phyloP scores from a whole-genome alignment of 2,888 invertebrate genomes.

The Papilio gigon region DNA sequence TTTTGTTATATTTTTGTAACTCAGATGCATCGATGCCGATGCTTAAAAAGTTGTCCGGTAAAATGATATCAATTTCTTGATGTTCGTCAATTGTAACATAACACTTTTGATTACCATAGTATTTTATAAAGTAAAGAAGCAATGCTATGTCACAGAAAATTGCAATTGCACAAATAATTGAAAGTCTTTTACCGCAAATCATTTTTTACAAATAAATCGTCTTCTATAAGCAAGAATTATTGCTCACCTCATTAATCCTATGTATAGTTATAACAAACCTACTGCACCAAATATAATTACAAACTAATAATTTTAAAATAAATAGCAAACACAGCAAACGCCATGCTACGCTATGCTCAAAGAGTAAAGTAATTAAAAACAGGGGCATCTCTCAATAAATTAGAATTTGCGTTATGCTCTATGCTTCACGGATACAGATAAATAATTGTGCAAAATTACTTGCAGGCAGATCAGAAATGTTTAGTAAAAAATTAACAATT shows the following conservation, averaged over 20 bases:
- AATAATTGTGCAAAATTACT: no score
- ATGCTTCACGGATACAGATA: no score
- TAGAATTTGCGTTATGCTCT: no score
- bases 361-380: neutral
- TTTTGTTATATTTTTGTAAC: conserved; percentile 61
- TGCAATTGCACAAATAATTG: conserved; percentile 64
- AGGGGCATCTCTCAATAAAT: no score
- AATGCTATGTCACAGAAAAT: conserved; percentile 67
- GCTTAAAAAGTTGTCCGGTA: conserved; percentile 81
- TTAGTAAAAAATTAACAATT: no score
- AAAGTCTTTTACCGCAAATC: conserved; percentile 71
- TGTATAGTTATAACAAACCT: neutral
- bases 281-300: neutral
- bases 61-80: conserved; percentile 55
- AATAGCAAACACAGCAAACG: neutral
- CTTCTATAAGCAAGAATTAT: conserved; percentile 10
- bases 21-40: conserved; percentile 81
- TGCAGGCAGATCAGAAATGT: no score
- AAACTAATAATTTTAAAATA: neutral
- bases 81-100: conserved; percentile 65
- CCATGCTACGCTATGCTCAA: no score
- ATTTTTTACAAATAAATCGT: conserved; percentile 51
- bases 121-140: conserved; percentile 66
- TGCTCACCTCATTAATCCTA: conserved; percentile 4
- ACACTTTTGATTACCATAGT: conserved; percentile 64